Evolutionary conservation across 2,113 vertebrate genomes (phyloP).

Genomic region (Serranochromis macrocephalus): DNA sequence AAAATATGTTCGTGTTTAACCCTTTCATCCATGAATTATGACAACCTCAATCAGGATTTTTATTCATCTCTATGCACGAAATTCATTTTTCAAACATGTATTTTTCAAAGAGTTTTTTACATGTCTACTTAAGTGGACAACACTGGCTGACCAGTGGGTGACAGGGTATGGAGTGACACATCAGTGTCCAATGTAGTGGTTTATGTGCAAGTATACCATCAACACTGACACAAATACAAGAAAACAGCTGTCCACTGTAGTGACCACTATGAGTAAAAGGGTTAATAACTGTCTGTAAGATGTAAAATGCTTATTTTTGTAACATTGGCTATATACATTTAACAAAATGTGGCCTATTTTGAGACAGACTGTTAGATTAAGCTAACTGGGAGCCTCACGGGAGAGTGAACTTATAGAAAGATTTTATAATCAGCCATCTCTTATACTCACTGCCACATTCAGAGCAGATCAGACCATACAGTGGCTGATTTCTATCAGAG

Average conservation of each 20-base stretch:
- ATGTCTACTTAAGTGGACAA: neutral
- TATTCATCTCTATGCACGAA: fast-evolving
- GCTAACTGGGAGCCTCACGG: neutral
- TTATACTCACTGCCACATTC: neutral
- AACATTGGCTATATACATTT: neutral
- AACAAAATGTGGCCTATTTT: neutral
- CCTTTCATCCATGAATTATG: neutral
- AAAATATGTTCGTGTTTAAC: neutral
- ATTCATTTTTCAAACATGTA: neutral
- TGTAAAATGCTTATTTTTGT: neutral
- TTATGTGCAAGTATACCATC: neutral
- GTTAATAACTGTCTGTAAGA: neutral
- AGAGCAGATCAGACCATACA: neutral
- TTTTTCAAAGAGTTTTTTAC: neutral
- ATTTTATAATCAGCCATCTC: neutral
- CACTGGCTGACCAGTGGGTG: neutral
- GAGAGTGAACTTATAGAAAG: neutral
- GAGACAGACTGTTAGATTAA: neutral
- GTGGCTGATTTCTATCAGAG: neutral
- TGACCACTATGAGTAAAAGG: neutral
- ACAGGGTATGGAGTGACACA: neutral
- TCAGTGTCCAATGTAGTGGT: neutral
- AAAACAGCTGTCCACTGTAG: neutral
- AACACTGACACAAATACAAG: neutral
- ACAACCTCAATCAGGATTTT: neutral